Evolutionary conservation across 2,888 invertebrate genomes (phyloP).

Genomic region (Tethea ocularis): DNA sequence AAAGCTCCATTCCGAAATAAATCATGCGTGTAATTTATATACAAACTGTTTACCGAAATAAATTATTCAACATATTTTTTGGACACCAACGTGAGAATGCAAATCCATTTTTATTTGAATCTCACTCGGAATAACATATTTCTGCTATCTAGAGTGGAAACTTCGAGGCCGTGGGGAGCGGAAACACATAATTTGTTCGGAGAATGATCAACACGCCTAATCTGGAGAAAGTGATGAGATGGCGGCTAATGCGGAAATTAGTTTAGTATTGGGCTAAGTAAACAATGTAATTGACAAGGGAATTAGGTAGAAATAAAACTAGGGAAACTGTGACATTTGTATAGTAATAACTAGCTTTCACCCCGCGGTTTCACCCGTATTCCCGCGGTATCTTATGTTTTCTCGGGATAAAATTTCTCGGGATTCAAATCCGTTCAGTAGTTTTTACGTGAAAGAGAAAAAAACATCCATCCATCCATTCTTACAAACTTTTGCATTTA

Average conservation of each 20-base stretch:
- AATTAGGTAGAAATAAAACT: not conserved
- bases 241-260: not conserved
- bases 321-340: not conserved
- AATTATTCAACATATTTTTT: slow-evolving; percentile 2
- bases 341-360: too few species aligned
- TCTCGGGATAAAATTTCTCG: too few species aligned
- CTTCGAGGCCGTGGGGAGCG: not conserved
- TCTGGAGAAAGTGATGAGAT: not conserved
- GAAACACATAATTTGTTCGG: not conserved
- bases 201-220: not conserved
- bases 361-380: too few species aligned
- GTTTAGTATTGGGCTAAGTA: not conserved
- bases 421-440: too few species aligned
- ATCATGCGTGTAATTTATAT: not conserved
- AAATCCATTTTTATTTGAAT: not conserved
- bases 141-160: not conserved
- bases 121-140: not conserved
- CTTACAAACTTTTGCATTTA: too few species aligned
- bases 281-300: not conserved
- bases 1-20: not conserved
- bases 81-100: not conserved
- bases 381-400: too few species aligned
- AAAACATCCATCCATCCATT: too few species aligned
- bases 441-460: too few species aligned
- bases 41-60: slow-evolving; percentile 2